Evolutionary conservation across 2,888 invertebrate genomes (phyloP).

Genomic region (Sepioteuthis lessoniana): DNA sequence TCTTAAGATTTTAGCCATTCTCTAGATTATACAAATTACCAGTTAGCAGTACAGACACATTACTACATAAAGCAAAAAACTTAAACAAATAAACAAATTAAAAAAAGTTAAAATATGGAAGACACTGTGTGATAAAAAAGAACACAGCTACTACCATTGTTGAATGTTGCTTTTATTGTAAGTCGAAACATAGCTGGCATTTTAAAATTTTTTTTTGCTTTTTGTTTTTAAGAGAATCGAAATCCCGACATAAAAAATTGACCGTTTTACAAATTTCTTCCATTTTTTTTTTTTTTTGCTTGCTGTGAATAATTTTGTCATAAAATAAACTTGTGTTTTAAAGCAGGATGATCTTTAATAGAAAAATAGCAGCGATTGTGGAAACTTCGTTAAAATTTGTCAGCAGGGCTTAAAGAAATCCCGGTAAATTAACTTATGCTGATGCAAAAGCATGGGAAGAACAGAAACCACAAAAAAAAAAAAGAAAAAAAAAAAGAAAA

Average conservation of each 20-base stretch:
- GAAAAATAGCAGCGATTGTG: neutral
- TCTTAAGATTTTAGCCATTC: too few relatives aligned
- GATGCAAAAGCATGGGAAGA: neutral
- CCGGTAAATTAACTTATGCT: neutral
- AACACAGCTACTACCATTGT: neutral
- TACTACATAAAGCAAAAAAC: neutral
- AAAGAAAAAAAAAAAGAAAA: neutral
- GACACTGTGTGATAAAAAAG: slow-evolving; percentile 10
- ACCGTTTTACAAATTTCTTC: neutral
- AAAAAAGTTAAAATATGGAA: slow-evolving; percentile 10
- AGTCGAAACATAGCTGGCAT: slow-evolving; percentile 11
- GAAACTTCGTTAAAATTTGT: neutral
- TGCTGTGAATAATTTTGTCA: neutral
- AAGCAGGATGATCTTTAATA: slow-evolving; percentile 7
- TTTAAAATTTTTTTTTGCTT: neutral
- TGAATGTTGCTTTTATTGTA: slow-evolving; percentile 33
- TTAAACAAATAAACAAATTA: neutral
- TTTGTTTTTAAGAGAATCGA: neutral
- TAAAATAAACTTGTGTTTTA: neutral
- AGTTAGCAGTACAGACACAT: neutral
- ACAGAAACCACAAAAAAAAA: neutral
- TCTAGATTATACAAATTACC: neutral
- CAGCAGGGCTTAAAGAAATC: slow-evolving; percentile 8
- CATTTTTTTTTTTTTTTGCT: neutral
- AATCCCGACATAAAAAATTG: slow-evolving; percentile 2